Evolutionary conservation across 2,113 vertebrate species (phyloP).

Genomic region (Muscicapa adusta): DNA sequence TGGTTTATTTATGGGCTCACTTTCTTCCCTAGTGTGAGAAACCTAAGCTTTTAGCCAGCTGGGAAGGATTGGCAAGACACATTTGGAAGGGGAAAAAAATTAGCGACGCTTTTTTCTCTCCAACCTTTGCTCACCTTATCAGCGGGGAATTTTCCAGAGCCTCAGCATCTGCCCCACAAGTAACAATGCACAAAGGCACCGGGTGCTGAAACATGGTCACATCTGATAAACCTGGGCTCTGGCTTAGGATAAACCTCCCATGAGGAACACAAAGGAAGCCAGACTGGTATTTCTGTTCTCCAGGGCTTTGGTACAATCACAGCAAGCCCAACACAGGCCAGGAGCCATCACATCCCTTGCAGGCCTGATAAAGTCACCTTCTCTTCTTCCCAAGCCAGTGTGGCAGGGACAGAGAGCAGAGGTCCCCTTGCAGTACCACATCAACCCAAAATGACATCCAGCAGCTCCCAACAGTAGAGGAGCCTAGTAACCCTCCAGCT

Average conservation of each 20-base stretch:
- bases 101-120: constrained; percentile 26
- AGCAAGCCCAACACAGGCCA: not conserved
- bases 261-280: not conserved
- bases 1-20: constrained; percentile 73
- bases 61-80: constrained; percentile 65
- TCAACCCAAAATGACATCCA: not conserved
- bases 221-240: not conserved
- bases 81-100: constrained; percentile 61
- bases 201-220: not conserved
- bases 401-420: not conserved
- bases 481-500: not conserved
- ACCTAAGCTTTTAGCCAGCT: constrained; percentile 74
- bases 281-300: not conserved
- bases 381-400: not conserved
- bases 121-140: constrained; percentile 44
- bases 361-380: not conserved
- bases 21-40: constrained; percentile 69
- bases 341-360: fast-evolving
- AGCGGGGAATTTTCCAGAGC: constrained; percentile 46
- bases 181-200: fast-evolving
- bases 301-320: not conserved
- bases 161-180: constrained; percentile 14
- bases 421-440: not conserved
- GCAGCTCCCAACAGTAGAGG: not conserved
- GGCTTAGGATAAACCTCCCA: not conserved